Evolutionary conservation across 1,140 invertebrate genomes (phyloP), one percentile per base, ranked within the genome.

Genomic region (Ectropis grisescens): DNA sequence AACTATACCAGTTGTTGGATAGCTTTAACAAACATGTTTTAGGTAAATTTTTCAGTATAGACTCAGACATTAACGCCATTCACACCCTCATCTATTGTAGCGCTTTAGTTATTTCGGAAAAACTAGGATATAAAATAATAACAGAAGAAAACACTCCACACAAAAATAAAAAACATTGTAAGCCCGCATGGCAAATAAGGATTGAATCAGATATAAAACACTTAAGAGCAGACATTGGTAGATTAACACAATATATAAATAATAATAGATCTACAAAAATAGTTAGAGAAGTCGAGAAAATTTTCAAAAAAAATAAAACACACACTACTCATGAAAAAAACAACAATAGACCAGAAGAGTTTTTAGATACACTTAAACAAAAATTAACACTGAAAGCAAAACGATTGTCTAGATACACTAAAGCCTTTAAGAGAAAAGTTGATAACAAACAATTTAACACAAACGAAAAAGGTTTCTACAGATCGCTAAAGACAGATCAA

Each of bases 21-120:
- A 0, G 26, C 6, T 37, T 46, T 23, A 46, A 40, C 10, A 9
- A 22, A 22, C 4, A 5, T 5, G 9, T 22, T 5, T 9, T 22
- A 4, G 4, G 4, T 22, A 22, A 22, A 22, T 22, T 5, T 9
- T 9, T 22, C 4, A 22, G 4, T 5, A 9, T 9, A 4, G 19
- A 22, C 4, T 22, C 9, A 22, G 19, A 23, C 10, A 9, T 45
- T 9, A 15, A 2, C 1, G 12, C 25, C 7, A 14, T 38, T 11
- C 42, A 45, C 24, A 45, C 42, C 1, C n/a, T 45, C 4, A 35
- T 45, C 15, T 45, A 45, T n/a, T 45, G 36, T 9, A 29, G 13
- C 1, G 37, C 42, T 6, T 13, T 39, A 2, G n/a, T n/a, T n/a
- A n/a, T n/a, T n/a, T n/a, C n/a, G n/a, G 13, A 36, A 37, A 4